Base-by-base conservation (phyloP, 2,888 invertebrate genomes). In the Ommatoiulus sabulosus region DNA sequence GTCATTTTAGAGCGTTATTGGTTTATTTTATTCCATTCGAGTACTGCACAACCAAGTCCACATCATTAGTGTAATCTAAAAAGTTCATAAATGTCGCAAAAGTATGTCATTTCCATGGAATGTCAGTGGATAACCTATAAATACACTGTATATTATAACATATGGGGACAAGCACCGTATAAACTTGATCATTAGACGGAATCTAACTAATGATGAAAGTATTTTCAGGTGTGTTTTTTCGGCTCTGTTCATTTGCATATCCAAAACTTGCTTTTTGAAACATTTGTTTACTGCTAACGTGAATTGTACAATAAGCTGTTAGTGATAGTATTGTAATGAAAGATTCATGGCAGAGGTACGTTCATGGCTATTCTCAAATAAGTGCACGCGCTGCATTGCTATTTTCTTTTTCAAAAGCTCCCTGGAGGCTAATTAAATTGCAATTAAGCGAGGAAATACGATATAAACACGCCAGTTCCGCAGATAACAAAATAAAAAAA, bases 391-490 rank as follows among this genome's bases (percentile, higher is more conserved):
- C 24, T 80, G 80, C 80, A 80, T 24, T 80, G 35, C 4, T 35
- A 80, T 43, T 80, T n/a, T 15, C 72, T 72, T 80, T 43, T 43
- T 15, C 80, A 0, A 80, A 80, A 80, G 80, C 24, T 35, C 80
- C 80, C 80, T 80, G 80, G 80, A 2, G 80, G 80, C 80, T 35
- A 24, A 80, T 80, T 80, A 80, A 80, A 80, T 80, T 43, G 80
- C 35, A 80, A 80, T 80, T 80, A 80, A 43, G 15, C 15, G 35
- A 43, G 80, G 35, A 80, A 80, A 80, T 80, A 3, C 35, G 35
- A 80, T 43, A 35, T 35, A 10, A 72, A 43, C 80, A 35, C 80
- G 72, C 24, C 72, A 24, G 24, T 24, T 72, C 80, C 12, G 35
- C 35, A 15, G 80, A 43, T 24, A 35, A 35, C 35, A 12, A 35